Percentiles rank a stretch among this genome's conserved stretches.
Evolutionary conservation across 2,888 invertebrate genomes (phyloP).

Genomic region (Spilosoma lubricipeda): DNA sequence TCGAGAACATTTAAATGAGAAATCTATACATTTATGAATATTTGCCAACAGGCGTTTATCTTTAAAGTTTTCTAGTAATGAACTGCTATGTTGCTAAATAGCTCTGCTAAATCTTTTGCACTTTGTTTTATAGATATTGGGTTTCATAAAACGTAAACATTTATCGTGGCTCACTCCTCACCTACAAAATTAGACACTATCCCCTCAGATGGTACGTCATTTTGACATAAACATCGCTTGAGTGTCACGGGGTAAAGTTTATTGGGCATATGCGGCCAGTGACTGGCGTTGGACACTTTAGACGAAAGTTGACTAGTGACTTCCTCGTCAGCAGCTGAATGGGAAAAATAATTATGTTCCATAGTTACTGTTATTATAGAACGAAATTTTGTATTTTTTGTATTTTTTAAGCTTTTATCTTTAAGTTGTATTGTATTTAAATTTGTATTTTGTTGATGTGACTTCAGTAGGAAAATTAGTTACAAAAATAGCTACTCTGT

Average conservation of each 20-base stretch:
- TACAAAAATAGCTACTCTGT: not conserved
- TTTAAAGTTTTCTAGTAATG: constrained; percentile 67
- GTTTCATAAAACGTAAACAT: constrained; percentile 48
- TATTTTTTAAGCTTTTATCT: no score
- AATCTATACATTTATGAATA: constrained; percentile 37
- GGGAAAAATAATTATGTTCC: constrained; percentile 5
- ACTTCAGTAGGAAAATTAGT: not conserved
- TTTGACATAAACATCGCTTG: no score
- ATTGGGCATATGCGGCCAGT: no score
- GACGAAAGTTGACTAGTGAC: constrained; percentile 28
- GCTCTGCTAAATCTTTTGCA: constrained; percentile 50
- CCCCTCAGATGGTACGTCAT: no score
- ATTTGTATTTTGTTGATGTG: no score
- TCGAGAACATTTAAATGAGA: not conserved
- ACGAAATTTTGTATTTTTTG: no score
- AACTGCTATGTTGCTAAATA: constrained; percentile 52
- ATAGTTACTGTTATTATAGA: no score
- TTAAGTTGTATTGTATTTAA: no score
- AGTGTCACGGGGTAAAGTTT: no score
- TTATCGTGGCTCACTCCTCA: constrained; percentile 32
- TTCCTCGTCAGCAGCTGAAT: constrained; percentile 4
- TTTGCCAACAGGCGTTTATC: constrained; percentile 53
- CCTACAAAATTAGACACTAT: constrained; percentile 13
- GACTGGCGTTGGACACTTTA: no score
- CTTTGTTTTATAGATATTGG: constrained; percentile 49